Evolutionary conservation across 2,797 vertebrate genomes (phyloP), one percentile per base, ranked within the genome.

Genomic region (Pyrocephalus nanus): DNA sequence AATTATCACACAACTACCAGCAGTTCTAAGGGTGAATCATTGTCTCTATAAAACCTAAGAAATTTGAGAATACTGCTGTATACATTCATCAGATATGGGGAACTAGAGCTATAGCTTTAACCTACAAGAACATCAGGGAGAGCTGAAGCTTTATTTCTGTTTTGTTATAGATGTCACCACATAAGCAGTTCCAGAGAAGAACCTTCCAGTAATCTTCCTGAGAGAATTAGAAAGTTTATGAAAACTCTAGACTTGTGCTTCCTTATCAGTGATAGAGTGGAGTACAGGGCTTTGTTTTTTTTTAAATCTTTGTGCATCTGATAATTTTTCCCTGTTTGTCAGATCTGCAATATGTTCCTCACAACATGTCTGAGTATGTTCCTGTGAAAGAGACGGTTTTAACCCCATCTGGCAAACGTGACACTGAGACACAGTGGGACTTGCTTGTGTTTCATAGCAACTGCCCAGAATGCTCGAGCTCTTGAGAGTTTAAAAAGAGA

Each of bases 1-100:
- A 92, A 67, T 96, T 94, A 97, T 88, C 85, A 57, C 51, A 54
- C 43, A 83, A 85, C 85, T 57, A 88, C 62, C 42, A 73, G 57
- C 32, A 9, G 58, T 66, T 92, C 14, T 9, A 70, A 92, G 66
- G 71, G 13, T 92, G 93, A 98, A 95, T 94, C 82, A 80, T 50
- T 60, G 67, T 71, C 70, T 57, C 60, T 86, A n/a, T 91, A 95
- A 95, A 94, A 51, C 48, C 57, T 36, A 14, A 34, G 78, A 69
- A 95, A 90, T 73, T 30, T 88, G 72, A 65, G 72, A 90, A 53
- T 65, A 61, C 51, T 86, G 60, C 50, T 51, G 77, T 36, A 62
- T 87, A 51, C 66, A 3, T 89, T 93, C 40, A 87, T 93, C 88
- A 93, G 92, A 88, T 89, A 84, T 11, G 25, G 51, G 57, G 67